Conservation (phyloP, 2,888 invertebrate species). For the Cremastobaeus sp. region DNA sequence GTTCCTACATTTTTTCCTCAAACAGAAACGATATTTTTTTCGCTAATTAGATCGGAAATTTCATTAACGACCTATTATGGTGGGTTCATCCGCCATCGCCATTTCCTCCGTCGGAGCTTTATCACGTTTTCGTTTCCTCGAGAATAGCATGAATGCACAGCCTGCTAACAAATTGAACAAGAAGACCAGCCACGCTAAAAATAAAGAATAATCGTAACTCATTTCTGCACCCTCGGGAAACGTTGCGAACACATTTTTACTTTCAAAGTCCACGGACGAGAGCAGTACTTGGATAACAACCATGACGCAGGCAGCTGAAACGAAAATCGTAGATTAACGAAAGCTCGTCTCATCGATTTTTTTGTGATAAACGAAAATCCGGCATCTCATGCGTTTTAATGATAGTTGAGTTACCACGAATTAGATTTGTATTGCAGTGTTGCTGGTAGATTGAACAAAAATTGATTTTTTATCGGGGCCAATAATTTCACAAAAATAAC, state of each 20-base stretch:
- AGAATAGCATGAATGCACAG: slow-evolving; percentile 87
- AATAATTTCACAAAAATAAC: no score
- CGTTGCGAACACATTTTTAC: slow-evolving; percentile 82
- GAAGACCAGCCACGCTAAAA: slow-evolving; percentile 89
- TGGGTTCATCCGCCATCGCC: slow-evolving; percentile 91
- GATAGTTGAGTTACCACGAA: no score
- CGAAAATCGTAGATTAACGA: neutral
- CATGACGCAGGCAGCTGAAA: slow-evolving; percentile 86
- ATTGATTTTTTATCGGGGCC: no score
- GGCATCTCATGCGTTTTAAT: no score
- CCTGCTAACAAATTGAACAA: slow-evolving; percentile 84
- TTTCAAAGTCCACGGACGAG: slow-evolving; percentile 86
- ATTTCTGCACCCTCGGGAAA: slow-evolving; percentile 84
- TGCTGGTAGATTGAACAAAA: no score
- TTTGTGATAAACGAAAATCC: no score
- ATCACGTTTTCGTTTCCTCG: slow-evolving; percentile 90
- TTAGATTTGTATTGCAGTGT: no score
- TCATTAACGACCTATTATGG: slow-evolving; percentile 82
- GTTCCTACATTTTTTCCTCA: slow-evolving; percentile 4
- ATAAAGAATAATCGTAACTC: slow-evolving; percentile 86
- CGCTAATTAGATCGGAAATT: slow-evolving; percentile 34
- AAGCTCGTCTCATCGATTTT: neutral
- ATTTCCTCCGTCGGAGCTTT: slow-evolving; percentile 90
- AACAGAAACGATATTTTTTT: slow-evolving; percentile 20
- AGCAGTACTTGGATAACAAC: slow-evolving; percentile 90